These are phyloP conservation scores for Yoshiicerus persimilis DNA, from an alignment of 1,140 invertebrate species.

Conservation along the genomic window DNA sequence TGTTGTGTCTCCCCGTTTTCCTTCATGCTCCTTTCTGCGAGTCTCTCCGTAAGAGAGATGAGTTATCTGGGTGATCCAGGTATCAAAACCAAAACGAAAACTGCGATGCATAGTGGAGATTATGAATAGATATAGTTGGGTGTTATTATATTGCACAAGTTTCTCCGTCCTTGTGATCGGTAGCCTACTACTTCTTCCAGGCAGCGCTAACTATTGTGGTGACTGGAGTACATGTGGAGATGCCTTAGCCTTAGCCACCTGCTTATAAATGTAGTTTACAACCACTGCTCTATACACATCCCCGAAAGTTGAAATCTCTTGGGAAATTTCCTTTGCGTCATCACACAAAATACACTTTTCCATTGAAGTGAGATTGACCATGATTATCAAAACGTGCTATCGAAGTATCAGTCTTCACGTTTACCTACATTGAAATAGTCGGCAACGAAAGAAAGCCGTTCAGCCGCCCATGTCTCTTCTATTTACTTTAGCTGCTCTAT, in stretches of 20 bases:
- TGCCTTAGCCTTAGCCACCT: neutral
- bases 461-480: neutral
- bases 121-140: neutral
- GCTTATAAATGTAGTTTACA: neutral
- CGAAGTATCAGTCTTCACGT: slow-evolving; percentile 27
- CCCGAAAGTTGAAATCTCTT: slow-evolving; percentile 41
- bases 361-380: slow-evolving; percentile 39
- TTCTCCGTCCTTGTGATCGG: neutral
- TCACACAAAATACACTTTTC: slow-evolving; percentile 35
- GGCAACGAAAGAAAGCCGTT: neutral
- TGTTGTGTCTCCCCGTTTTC: neutral
- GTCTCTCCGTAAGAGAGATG: neutral
- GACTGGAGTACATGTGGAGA: neutral
- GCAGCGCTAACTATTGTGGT: too few species aligned
- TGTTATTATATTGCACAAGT: neutral
- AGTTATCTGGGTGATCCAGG: neutral
- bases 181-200: neutral
- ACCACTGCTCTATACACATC: neutral
- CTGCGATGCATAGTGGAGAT: neutral
- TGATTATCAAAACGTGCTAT: slow-evolving; percentile 38
- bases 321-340: slow-evolving; percentile 44
- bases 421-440: slow-evolving; percentile 32
- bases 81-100: neutral
- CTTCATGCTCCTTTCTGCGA: neutral
- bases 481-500: neutral